A percentile compares a stretch with the other conserved stretches of the same genome.
phyloP scores from a whole-genome alignment of 2,113 vertebrate species.

The Ctenodactylus gundi region DNA sequence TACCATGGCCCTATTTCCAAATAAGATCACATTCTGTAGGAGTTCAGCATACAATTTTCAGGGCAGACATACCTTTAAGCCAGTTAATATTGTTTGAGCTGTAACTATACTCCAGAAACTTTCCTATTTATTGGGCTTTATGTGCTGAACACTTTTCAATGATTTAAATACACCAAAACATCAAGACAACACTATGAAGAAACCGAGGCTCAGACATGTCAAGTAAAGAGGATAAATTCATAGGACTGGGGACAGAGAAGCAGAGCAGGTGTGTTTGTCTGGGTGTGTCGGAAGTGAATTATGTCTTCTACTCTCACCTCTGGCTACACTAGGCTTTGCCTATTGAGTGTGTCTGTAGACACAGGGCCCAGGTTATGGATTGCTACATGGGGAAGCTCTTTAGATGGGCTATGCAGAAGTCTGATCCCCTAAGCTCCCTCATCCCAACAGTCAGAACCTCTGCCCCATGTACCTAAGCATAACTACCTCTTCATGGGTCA shows the following conservation, averaged over 20 bases:
- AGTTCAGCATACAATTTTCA: background rate
- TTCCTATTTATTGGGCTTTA: background rate
- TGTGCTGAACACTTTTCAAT: background rate
- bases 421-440: background rate
- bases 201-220: background rate
- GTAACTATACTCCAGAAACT: background rate
- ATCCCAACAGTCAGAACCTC: background rate
- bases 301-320: background rate
- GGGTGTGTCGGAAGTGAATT: background rate
- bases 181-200: background rate
- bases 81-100: background rate
- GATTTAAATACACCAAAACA: background rate
- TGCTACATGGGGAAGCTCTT: background rate
- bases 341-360: background rate
- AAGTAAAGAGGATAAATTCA: background rate
- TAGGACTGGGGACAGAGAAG: background rate
- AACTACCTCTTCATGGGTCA: too few relatives aligned
- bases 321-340: background rate
- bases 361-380: background rate
- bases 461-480: background rate
- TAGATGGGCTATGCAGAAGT: background rate
- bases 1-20: background rate
- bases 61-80: background rate
- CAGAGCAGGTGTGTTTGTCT: background rate
- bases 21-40: background rate